Evolutionary conservation across 1,140 invertebrate genomes (phyloP).

Genomic region (Latrodectus geometricus): DNA sequence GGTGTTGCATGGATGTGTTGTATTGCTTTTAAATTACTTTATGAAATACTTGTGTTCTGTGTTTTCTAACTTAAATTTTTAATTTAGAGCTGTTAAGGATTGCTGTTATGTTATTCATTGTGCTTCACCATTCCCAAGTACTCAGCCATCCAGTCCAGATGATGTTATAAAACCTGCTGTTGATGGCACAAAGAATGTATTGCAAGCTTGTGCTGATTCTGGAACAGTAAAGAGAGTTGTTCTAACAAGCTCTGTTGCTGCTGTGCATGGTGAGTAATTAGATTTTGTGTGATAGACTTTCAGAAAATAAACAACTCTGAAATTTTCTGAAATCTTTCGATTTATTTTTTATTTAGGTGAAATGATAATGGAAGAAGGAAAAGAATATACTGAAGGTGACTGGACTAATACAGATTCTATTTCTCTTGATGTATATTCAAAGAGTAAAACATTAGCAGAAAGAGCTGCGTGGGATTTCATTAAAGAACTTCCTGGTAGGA

Average conservation of each 20-base stretch:
- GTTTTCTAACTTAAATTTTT: background rate
- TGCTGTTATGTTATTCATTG: conserved; percentile 73
- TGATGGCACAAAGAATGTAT: conserved; percentile 73
- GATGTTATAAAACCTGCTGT: conserved; percentile 72
- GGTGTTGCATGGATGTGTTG: no score
- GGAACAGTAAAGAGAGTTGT: conserved; percentile 73
- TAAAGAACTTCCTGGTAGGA: conserved; percentile 69
- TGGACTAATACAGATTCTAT: conserved; percentile 71
- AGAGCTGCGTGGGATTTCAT: conserved; percentile 75
- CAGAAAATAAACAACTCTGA: background rate
- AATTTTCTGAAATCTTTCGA: no score
- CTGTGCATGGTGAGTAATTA: conserved; percentile 70
- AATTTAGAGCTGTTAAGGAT: conserved; percentile 71
- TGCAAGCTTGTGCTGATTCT: conserved; percentile 71
- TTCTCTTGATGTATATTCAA: conserved; percentile 70
- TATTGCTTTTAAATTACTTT: no score
- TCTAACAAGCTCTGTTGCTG: conserved; percentile 73
- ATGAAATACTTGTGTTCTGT: no score
- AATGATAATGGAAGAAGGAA: conserved; percentile 66
- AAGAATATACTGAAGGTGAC: conserved; percentile 72
- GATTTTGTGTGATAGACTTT: background rate
- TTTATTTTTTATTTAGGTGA: conserved; percentile 34
- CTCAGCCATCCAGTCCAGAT: conserved; percentile 67
- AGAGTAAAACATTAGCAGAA: conserved; percentile 74
- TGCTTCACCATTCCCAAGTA: conserved; percentile 73